Evolutionary conservation across 2,888 invertebrate species (phyloP), one percentile per base, ranked within the genome.

Genomic region (Drosophila paucipuncta): DNA sequence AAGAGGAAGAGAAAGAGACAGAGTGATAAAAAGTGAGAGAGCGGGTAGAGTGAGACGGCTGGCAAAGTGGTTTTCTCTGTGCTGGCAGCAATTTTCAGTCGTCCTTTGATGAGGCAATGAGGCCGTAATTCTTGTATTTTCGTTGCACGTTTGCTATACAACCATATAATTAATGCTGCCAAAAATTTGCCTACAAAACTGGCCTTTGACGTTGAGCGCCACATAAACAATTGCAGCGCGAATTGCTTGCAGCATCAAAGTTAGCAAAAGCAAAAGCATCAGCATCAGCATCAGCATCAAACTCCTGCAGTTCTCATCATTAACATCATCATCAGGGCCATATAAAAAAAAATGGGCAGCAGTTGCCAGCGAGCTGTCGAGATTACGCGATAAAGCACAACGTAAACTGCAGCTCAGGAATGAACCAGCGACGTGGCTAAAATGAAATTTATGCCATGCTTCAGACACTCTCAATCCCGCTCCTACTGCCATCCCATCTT

Each of bases 321-420:
- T 80, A 83, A 90, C 85, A 89, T 85, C 89, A 77, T 90, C 84
- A 74, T 80, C 85, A 62, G 28, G 11, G 73, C 54, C 65, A 55
- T 53, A 71, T 64, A 66, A 73, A 81, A 70, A 31, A 71, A 82
- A 73, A 82, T 43, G 59, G 54, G 53, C 55, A 61, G 79, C 71
- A 65, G 80, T 83, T 80, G 77, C 68, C 85, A 83, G 71, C 68
- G 73, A 52, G 59, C 61, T 76, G 80, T 72, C 70, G 80, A 85
- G 89, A 89, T 84, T 89, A 84, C 72, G 84, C 85, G 79, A 88
- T 85, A 85, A 88, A 77, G 80, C 80, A 80, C 76, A 81, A 82
- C 68, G 66, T 68, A 73, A 72, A 81, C 62, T 79, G 82, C 66
- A 73, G 68, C 68, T 75, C 64, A 84, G 64, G 74, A 85, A 83